These are phyloP conservation scores for Valencia hispanica DNA, from an alignment of 2,797 vertebrate genomes.

Conservation along the genomic window DNA sequence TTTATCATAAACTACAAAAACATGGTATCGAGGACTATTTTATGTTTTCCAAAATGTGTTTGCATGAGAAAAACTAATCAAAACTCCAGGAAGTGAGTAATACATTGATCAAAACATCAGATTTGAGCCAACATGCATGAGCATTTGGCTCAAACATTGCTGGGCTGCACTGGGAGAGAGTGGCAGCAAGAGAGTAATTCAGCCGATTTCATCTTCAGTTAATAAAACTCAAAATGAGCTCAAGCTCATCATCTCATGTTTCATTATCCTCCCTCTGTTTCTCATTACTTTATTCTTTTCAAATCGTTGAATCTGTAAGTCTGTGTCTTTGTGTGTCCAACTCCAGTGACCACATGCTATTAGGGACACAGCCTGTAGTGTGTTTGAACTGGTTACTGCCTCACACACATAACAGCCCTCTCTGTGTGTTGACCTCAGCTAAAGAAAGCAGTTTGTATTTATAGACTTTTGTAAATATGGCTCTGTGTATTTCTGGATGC, in stretches of 20 bases:
- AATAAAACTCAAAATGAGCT: not conserved
- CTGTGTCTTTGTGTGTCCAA: not conserved
- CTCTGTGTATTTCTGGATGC: conserved; percentile 64
- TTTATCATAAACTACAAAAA: too few species aligned
- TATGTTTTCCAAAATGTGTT: too few species aligned
- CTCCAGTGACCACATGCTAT: conserved; percentile 3
- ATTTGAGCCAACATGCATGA: not conserved
- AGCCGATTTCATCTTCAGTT: not conserved
- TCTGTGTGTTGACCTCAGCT: conserved; percentile 58
- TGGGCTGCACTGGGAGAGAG: not conserved
- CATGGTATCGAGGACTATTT: too few species aligned
- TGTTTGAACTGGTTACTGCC: conserved; percentile 6
- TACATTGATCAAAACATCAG: not conserved
- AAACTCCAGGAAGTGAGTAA: not conserved
- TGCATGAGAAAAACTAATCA: too few species aligned
- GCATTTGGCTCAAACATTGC: not conserved
- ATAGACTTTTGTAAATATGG: conserved; percentile 70
- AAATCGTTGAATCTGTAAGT: not conserved
- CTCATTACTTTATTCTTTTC: conserved; percentile 3
- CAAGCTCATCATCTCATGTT: not conserved
- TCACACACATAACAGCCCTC: conserved; percentile 35
- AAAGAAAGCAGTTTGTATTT: conserved; percentile 73
- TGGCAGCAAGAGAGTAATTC: not conserved
- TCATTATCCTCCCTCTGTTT: not conserved
- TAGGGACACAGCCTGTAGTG: conserved; percentile 16